Evolutionary conservation across 35 echinoderm and acorn worm genomes (phyloP), one percentile per base, ranked within the genome.

Genomic region (Heliocidaris erythrogramma): DNA sequence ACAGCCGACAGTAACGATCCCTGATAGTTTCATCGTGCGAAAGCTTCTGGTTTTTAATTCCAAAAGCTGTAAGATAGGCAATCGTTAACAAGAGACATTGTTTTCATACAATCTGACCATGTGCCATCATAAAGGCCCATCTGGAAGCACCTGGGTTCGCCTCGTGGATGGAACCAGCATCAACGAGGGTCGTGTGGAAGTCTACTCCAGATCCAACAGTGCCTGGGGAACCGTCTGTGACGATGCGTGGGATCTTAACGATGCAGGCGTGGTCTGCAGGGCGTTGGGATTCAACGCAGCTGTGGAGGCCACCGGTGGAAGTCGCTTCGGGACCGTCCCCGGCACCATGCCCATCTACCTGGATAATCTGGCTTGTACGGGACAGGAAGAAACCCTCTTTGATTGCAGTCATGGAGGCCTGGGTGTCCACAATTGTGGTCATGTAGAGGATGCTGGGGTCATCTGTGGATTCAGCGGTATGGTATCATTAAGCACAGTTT

Each of bases 141-240:
- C 27, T 21, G 18, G 1, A 4, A 21, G 18, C 27, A 78, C 65
- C 65, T 78, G 65, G 65, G 18, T 78, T 27, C 65, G 94, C 17
- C n/a, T 94, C 11, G 94, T 94, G 31, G 94, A 87, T 16, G 94
- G 94, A 21, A 18, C 16, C 30, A 9, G 13, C 16, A 9, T 4
- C 12, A 86, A 49, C 30, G 86, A 86, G 27, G 94, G 94, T 27
- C 85, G 94, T 7, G 30, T 94, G 7, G 94, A 94, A 30, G 84
- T 94, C 35, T 94, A 94, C 94, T 47, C 48, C 21, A 30, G 27
- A 85, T 47, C 48, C 21, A 30, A 30, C 5, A 85, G 47, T 4
- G 13, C 2, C 10, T 94, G 94, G 94, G 94, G 94, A 9, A 94
- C 94, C 0, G 86, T 94, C 78, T 94, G 94, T 56, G 94, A 94